Base-by-base conservation (phyloP, 1,140 invertebrate species). In the Procambarus virginalis region DNA sequence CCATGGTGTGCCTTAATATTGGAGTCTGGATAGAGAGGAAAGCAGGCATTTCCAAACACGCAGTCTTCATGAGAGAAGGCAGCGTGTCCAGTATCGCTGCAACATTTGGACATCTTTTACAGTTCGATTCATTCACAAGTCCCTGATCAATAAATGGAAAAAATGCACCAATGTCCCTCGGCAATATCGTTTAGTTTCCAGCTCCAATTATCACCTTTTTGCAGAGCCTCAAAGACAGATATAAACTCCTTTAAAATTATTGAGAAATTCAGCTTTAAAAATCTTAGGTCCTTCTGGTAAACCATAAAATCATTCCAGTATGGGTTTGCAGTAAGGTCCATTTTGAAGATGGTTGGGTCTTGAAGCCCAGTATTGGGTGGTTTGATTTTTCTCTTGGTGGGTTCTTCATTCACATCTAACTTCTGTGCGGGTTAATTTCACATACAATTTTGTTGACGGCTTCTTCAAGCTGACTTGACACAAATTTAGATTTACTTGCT, bases 91-190 rank as follows among this genome's bases (percentile, higher is more conserved):
- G 78, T 14, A 82, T 48, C 3, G 49, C 80, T 45, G 84, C 68
- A 14, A 81, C 82, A 51, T 86, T 81, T 45, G 89, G 89, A 55
- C 89, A 91, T 45, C 75, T 78, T 6, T 45, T 51, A 51, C 85
- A 86, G 17, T 91, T 91, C 12, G 68, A 46, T n/a, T 86, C 51
- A 22, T 51, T 49, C 6, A 84, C 20, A 2, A 68, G 45, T 34
- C 90, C 90, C 68, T 91, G 84, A 46, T 91, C 79, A 22, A 91
- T 82, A 2, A 91, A 83, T 4, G 90, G 90, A 70, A 87, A n/a
- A 91, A 22, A 91, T 86, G n/a, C 90, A 91, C 90, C 90, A 91
- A 70, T 91, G 90, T 8, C 90, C 90, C n/a, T 58, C n/a, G 17
- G 22, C 48, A 8, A 91, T 77, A 51, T 85, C 80, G 51, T 91